phyloP scores from a whole-genome alignment of 2,113 vertebrate species.

The Fulica atra region DNA sequence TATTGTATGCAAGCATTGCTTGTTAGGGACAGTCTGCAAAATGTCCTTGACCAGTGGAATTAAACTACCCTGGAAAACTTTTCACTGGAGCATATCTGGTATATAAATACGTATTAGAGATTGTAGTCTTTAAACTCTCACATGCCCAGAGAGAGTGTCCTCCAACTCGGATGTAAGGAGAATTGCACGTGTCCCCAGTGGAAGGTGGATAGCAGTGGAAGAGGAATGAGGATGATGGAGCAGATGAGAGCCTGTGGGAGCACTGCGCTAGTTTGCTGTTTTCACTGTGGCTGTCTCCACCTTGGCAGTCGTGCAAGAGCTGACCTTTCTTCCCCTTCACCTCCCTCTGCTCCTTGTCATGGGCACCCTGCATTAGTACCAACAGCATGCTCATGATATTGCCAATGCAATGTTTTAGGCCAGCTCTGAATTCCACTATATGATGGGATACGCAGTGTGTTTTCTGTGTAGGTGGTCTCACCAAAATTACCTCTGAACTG shows the following conservation, averaged over 20 bases:
- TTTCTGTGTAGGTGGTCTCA: not conserved
- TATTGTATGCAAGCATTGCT: not conserved
- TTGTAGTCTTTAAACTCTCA: not conserved
- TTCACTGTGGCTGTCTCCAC: not conserved
- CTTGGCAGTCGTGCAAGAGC: not conserved
- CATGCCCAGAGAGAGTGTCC: not conserved
- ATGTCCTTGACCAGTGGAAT: not conserved
- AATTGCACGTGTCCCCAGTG: not conserved
- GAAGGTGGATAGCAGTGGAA: not conserved
- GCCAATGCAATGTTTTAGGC: not conserved
- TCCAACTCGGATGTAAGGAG: not conserved
- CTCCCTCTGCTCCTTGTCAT: not conserved
- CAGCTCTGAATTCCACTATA: not conserved
- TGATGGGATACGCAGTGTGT: not conserved
- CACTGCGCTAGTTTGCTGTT: not conserved
- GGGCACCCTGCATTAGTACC: not conserved
- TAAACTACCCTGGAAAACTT: not conserved
- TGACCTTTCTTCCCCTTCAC: not conserved
- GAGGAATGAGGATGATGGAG: not conserved
- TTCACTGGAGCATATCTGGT: not conserved
- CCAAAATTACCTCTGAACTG: not conserved
- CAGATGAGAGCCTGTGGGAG: not conserved
- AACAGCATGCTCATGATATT: not conserved
- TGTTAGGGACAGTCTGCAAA: not conserved
- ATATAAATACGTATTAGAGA: not conserved